Base-by-base conservation (phyloP, 2,888 invertebrate species). In the Catotricha subobsoleta region DNA sequence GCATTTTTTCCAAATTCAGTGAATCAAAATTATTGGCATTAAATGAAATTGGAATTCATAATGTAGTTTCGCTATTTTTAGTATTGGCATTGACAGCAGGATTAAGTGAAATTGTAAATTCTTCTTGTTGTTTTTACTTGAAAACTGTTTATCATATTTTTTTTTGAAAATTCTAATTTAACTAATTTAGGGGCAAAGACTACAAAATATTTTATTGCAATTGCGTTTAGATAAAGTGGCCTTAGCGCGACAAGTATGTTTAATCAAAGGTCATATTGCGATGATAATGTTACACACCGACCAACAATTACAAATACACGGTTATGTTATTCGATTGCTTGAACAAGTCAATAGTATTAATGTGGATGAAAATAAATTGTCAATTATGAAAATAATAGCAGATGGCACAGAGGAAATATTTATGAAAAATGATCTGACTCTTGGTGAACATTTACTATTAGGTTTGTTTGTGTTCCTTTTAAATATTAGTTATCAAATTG, bases 1-100 rank as follows among this genome's bases (percentile, higher is more conserved):
- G 73, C 41, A 66, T 74, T 44, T 71, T 67, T 46, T 67, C 70
- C 1, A 73, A 72, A 52, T 70, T 73, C 44, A 67, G 69, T 12
- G 55, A 64, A n/a, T 62, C 63, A 38, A 73, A 72, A 54, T 58
- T 73, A 39, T 51, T 64, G 41, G 64, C 67, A 7, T 59, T 72
- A 10, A 66, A 65, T 19, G 69, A 70, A 49, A 59, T 58, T 20
- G 72, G 72, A 2, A 58, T 72, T 25, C 68, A 68, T 48, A 68
- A 73, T 56, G 64, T 72, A 33, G 58, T 68, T 12, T 31, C 39
- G 45, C 48, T 64, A 15, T 59, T 64, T 43, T 47, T 63, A 1
- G 53, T 56, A 8, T 45, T 63, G 39, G 51, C 56, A 4, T 44
- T 61, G 1, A 53, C 54, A 16, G 50, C 49, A 2, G 56, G 59